Evolutionary conservation across 1,140 invertebrate species (phyloP), one percentile per base, ranked within the genome.

Genomic region (Nilaparvata lugens): DNA sequence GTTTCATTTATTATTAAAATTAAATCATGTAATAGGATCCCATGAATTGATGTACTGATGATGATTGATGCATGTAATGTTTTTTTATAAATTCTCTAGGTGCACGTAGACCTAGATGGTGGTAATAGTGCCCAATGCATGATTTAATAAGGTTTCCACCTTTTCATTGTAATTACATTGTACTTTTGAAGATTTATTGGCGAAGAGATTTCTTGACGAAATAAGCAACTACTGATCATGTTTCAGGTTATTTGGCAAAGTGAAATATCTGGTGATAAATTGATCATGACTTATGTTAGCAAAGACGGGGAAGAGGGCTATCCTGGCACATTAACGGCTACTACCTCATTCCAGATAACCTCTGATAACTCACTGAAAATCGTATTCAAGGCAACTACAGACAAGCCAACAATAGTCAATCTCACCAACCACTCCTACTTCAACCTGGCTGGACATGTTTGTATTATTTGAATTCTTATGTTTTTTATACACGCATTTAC

Each of bases 341-440:
- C 79, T 7, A 82, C 87, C 0, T 81, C 74, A 0, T 95, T 91
- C 67, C 77, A 82, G 61, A 72, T 97, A 1, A 85, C 78, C 3
- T 75, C 82, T 16, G 81, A 89, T 45, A 87, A 91, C 65, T 78
- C 81, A 60, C 74, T 97, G 1, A 69, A 76, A 9, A 79, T 96
- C 2, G 73, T 83, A 16, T 91, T 89, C 73, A 77, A 78, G 59
- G 88, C 91, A 0, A 82, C 78, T 2, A 83, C 85, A 0, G 86
- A 82, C 0, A 87, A 88, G 70, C 78, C 86, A 7, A 95, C 93
- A 0, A 83, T 89, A 1, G 80, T 97, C 1, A 95, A 94, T 73
- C 74, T 97, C 48, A 92, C 92, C 0, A 96, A 95, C 73, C 94
- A 97, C 72, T 82, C 88, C 3, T 97, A 95, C 72, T 97, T 97